Evolutionary conservation across 2,113 vertebrate species (phyloP).

Genomic region (Archilochus colubris): DNA sequence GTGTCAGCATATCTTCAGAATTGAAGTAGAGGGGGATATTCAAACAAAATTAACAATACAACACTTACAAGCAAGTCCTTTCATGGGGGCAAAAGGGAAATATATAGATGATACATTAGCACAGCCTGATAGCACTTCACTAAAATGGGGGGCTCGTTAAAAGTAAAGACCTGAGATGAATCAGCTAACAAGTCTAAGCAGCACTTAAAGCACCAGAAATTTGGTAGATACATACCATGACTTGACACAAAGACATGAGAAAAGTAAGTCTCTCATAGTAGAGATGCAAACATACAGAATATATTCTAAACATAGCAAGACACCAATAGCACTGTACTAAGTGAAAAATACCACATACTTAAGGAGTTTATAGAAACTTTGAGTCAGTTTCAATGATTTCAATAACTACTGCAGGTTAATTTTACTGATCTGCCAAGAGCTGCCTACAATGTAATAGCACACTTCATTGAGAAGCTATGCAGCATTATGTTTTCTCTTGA

Average conservation of each 20-base stretch:
- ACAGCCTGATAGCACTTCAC: neutral
- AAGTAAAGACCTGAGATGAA: neutral
- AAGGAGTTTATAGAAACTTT: neutral
- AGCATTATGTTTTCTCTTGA: neutral
- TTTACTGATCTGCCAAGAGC: neutral
- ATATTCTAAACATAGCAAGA: neutral
- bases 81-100: neutral
- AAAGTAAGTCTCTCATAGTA: neutral
- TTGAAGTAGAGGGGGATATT: neutral
- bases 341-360: neutral
- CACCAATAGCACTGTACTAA: neutral
- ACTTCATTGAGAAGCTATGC: neutral
- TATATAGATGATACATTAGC: neutral
- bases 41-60: neutral
- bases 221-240: neutral
- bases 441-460: neutral
- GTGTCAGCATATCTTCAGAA: neutral
- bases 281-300: neutral
- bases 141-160: neutral
- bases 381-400: neutral
- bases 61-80: neutral
- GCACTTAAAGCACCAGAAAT: neutral
- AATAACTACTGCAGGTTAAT: neutral
- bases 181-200: neutral
- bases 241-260: neutral